phyloP scores from a whole-genome alignment of 2,888 invertebrate genomes.

The Ochropleura plecta region DNA sequence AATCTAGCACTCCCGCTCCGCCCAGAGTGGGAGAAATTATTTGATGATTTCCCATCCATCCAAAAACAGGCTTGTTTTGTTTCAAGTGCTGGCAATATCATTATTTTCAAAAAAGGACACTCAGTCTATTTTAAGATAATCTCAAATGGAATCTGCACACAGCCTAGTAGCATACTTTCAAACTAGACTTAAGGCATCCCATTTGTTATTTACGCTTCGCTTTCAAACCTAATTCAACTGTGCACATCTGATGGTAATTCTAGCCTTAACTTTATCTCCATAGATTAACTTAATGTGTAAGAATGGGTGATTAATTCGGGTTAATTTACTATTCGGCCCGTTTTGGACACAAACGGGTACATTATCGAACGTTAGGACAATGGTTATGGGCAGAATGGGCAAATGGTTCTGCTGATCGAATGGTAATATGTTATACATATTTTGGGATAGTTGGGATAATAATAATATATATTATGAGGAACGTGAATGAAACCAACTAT shows the following conservation, averaged over 20 bases:
- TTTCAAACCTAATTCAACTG: slow-evolving; percentile 53
- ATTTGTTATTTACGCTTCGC: slow-evolving; percentile 37
- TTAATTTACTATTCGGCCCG: slow-evolving; percentile 62
- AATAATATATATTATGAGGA: not conserved
- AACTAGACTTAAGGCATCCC: slow-evolving; percentile 7
- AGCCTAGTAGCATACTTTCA: slow-evolving; percentile 11
- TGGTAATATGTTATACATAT: slow-evolving; percentile 15
- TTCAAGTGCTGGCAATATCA: not conserved
- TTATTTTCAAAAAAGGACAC: not conserved
- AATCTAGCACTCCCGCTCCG: too few relatives aligned
- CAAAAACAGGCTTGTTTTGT: not conserved
- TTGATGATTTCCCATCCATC: too few relatives aligned
- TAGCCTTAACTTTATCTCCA: slow-evolving; percentile 62
- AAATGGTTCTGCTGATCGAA: slow-evolving; percentile 33
- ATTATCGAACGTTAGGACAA: slow-evolving; percentile 59
- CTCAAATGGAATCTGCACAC: not conserved
- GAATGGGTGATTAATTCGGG: slow-evolving; percentile 66
- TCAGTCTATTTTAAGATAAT: not conserved
- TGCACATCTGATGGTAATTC: slow-evolving; percentile 53
- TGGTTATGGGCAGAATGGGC: slow-evolving; percentile 40
- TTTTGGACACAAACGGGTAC: slow-evolving; percentile 59
- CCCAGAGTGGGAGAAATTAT: too few relatives aligned
- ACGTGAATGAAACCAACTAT: not conserved
- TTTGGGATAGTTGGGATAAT: not conserved
- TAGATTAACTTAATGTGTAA: slow-evolving; percentile 65